These are phyloP conservation scores for Mungos mungo DNA, from an alignment of 2,113 vertebrate species.

Conservation along the genomic window DNA sequence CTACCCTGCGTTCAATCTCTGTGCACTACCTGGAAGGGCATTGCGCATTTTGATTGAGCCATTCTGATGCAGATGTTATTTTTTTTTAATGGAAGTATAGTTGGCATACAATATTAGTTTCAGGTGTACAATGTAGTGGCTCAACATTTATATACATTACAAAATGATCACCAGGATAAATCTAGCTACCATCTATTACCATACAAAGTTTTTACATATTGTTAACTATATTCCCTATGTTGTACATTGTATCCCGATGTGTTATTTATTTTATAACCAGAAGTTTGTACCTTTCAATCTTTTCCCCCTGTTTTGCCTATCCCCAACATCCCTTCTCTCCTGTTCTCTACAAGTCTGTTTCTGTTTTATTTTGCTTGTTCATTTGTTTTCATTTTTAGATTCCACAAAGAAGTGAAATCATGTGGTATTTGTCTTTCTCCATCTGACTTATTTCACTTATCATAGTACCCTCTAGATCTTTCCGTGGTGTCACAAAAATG, in stretches of 20 bases:
- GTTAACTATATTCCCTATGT: background rate
- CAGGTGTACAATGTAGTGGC: background rate
- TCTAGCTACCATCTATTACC: background rate
- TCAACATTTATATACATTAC: background rate
- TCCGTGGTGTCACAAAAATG: background rate
- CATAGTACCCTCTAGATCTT: background rate
- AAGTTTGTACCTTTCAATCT: background rate
- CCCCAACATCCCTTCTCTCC: background rate
- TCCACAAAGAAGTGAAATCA: background rate
- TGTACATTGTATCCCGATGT: background rate
- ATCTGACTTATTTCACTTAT: background rate
- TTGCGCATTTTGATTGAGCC: background rate
- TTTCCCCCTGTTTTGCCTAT: background rate
- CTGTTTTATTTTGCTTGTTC: background rate
- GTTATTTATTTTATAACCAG: background rate
- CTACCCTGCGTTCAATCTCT: background rate
- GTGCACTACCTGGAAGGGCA: background rate
- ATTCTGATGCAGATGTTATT: background rate
- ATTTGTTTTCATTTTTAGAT: background rate
- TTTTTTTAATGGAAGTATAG: background rate
- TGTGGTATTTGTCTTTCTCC: background rate
- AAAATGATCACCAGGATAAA: background rate
- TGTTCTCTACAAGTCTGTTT: background rate
- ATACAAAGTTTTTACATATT: background rate
- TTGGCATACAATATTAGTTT: background rate